These are phyloP conservation scores for Ophion slaviceki DNA, from an alignment of 2,888 invertebrate species.

Conservation along the genomic window DNA sequence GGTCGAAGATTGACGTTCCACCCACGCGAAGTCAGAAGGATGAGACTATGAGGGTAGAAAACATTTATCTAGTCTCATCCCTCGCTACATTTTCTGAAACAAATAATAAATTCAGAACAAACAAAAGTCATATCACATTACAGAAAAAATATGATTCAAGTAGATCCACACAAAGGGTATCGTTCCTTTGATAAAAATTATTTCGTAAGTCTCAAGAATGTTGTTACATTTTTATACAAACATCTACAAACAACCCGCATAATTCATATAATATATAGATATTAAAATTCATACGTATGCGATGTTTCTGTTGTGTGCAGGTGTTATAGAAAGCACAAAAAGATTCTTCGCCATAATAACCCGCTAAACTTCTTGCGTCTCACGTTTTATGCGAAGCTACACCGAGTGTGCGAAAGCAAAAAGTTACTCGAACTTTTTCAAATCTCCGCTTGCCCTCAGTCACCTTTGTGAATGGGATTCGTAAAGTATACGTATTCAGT, in stretches of 20 bases:
- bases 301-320: background rate
- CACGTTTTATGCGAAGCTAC: background rate
- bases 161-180: background rate
- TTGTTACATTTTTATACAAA: background rate
- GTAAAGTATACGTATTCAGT: background rate
- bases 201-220: background rate
- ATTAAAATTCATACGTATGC: background rate
- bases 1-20: background rate
- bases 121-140: constrained; percentile 2
- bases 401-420: background rate
- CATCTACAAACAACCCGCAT: background rate
- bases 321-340: background rate
- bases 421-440: background rate
- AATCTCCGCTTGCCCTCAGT: background rate
- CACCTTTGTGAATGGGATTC: background rate
- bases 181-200: background rate
- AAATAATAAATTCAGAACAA: background rate
- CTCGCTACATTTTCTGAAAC: background rate
- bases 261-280: background rate
- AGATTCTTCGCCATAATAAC: background rate
- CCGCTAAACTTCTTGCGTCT: background rate
- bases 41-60: background rate
- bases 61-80: background rate
- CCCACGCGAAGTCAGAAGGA: background rate
- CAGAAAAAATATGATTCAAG: background rate